A percentile compares a stretch with the other conserved stretches of the same genome.
Evolutionary conservation across 2,113 vertebrate species (phyloP).

Genomic region (Cyprinus carpio): DNA sequence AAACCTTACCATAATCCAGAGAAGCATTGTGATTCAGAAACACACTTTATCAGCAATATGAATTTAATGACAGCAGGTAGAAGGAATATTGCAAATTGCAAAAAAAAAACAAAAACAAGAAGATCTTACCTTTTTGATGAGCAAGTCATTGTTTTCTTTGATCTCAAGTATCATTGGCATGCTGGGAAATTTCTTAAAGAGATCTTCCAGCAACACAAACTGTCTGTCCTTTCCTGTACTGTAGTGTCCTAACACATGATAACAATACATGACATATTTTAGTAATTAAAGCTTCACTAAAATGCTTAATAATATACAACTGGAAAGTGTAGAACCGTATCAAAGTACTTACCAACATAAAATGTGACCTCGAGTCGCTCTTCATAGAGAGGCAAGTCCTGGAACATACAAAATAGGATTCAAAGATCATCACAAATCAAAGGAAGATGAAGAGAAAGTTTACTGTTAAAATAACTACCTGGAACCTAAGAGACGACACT

Average conservation of each 20-base stretch:
- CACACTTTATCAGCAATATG: background rate
- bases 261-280: background rate
- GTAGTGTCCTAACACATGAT: constrained; percentile 70
- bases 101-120: too few relatives aligned
- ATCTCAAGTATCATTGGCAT: constrained; percentile 81
- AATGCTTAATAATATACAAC: too few relatives aligned
- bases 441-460: background rate
- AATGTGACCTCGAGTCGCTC: constrained; percentile 80
- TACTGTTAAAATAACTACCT: constrained; percentile 65
- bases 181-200: constrained; percentile 79
- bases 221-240: constrained; percentile 77
- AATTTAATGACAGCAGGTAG: background rate
- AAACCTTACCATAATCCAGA: too few relatives aligned
- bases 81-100: too few relatives aligned
- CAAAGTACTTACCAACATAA: constrained; percentile 62
- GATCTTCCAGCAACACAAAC: constrained; percentile 79
- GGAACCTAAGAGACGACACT: constrained; percentile 71
- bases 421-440: too few relatives aligned
- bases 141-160: constrained; percentile 75
- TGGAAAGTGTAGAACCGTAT: background rate
- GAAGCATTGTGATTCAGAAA: background rate
- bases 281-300: background rate
- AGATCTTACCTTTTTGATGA: constrained; percentile 78
- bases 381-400: constrained; percentile 85
- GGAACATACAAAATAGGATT: constrained; percentile 18